Percentiles rank a stretch among this genome's conserved stretches.
phyloP scores from a whole-genome alignment of 2,113 vertebrate genomes.

The Apteryx owenii region DNA sequence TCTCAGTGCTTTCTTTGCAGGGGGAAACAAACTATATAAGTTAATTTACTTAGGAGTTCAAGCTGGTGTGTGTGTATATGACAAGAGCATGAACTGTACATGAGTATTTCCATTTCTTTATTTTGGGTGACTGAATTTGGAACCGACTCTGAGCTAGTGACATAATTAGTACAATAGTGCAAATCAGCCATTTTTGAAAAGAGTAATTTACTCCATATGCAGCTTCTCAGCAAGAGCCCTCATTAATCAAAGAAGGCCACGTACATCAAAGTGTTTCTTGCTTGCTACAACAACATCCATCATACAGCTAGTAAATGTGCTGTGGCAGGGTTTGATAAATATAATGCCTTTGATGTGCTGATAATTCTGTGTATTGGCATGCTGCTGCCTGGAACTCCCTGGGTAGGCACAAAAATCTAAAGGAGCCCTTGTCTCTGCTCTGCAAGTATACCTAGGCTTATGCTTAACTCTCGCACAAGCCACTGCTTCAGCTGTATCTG shows the following conservation, averaged over 20 bases:
- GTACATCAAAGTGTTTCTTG: conserved; percentile 85
- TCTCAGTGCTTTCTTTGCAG: not conserved
- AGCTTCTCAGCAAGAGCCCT: conserved; percentile 81
- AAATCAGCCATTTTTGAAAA: conserved; percentile 87
- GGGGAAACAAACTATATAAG: conserved; percentile 17
- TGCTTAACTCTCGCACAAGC: not conserved
- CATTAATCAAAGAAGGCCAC: conserved; percentile 88
- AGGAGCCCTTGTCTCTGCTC: not conserved
- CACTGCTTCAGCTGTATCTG: not conserved
- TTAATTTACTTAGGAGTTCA: conserved; percentile 76
- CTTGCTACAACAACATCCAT: conserved; percentile 81
- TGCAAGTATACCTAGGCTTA: not conserved
- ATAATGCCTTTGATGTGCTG: conserved; percentile 80
- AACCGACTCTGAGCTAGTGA: conserved; percentile 81
- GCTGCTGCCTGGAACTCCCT: conserved; percentile 59
- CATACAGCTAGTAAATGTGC: conserved; percentile 80
- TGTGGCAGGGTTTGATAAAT: conserved; percentile 79
- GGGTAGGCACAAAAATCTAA: conserved; percentile 7
- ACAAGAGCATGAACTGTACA: conserved; percentile 26
- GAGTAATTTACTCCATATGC: conserved; percentile 86
- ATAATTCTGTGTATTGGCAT: conserved; percentile 76
- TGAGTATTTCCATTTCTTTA: conserved; percentile 50
- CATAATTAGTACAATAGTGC: conserved; percentile 91
- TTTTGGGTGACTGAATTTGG: conserved; percentile 76
- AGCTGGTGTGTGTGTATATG: conserved; percentile 50